These are phyloP conservation scores for Heliconius erato DNA, from an alignment of 2,888 invertebrate species.

Conservation along the genomic window DNA sequence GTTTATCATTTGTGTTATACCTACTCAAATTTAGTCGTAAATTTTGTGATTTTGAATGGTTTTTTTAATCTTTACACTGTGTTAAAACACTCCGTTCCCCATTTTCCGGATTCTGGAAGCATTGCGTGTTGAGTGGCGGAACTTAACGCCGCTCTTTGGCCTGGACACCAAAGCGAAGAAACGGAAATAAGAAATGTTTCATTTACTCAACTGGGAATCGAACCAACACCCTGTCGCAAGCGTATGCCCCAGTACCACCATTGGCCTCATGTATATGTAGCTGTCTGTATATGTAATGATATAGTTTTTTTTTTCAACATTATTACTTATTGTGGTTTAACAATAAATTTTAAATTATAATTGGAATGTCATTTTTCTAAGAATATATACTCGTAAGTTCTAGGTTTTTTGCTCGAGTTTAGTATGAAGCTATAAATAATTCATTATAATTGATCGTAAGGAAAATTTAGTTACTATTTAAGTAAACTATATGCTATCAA, in stretches of 20 bases:
- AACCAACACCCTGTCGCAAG: no score
- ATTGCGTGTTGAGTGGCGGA: not conserved
- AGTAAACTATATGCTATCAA: not conserved
- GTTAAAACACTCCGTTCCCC: not conserved
- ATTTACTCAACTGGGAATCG: no score
- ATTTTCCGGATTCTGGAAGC: not conserved
- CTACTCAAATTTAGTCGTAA: no score
- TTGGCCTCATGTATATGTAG: not conserved
- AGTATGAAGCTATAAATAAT: constrained; percentile 35
- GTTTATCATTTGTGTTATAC: no score
- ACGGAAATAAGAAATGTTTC: no score
- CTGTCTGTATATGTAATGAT: not conserved
- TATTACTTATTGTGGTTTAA: constrained; percentile 5
- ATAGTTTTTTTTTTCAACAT: not conserved
- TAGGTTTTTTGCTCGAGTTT: constrained; percentile 24
- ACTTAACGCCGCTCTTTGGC: not conserved
- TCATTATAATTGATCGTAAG: constrained; percentile 24
- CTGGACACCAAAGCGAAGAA: no score
- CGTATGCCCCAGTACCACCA: not conserved
- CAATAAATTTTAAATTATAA: constrained; percentile 7
- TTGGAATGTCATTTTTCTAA: constrained; percentile 34
- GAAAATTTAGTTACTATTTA: constrained; percentile 22
- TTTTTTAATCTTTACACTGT: no score
- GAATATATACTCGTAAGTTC: constrained; percentile 36
- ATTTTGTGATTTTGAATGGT: no score